Conservation (phyloP, 2,113 vertebrate genomes). For the Oreochromis tanganicae region DNA sequence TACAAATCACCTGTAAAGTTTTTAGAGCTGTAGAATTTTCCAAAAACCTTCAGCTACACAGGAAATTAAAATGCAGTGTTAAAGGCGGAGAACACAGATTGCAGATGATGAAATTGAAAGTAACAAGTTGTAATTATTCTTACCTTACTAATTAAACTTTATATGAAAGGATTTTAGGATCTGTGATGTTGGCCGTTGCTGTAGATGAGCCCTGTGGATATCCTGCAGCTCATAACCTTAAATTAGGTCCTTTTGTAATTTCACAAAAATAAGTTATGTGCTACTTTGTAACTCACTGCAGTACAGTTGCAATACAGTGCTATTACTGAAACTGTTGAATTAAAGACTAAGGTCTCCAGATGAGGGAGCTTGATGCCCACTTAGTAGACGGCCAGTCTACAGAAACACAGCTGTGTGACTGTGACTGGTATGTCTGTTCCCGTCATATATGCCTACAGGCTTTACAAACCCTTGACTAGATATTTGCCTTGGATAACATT, state of each 20-base stretch:
- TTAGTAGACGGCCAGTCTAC: background rate
- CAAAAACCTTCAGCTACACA: background rate
- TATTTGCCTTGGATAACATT: background rate
- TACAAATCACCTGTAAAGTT: background rate
- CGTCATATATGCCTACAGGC: background rate
- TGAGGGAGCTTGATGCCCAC: constrained; percentile 54
- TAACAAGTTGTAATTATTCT: background rate
- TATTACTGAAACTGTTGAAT: background rate
- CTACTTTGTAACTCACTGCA: background rate
- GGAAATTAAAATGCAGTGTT: background rate
- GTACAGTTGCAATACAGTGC: background rate
- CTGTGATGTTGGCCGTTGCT: background rate
- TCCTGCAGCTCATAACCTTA: background rate
- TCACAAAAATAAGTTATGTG: background rate
- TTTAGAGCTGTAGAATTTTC: background rate
- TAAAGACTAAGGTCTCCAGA: constrained; percentile 36
- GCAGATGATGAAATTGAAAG: background rate
- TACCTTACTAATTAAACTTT: background rate
- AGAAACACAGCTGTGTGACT: background rate
- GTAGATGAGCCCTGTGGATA: background rate
- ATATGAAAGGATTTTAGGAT: background rate
- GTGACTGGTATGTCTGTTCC: background rate
- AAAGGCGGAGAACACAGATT: background rate
- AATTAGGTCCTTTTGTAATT: background rate
- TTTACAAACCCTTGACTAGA: background rate